Evolutionary conservation across 2,113 vertebrate species (phyloP).

Genomic region (Sprattus sprattus): DNA sequence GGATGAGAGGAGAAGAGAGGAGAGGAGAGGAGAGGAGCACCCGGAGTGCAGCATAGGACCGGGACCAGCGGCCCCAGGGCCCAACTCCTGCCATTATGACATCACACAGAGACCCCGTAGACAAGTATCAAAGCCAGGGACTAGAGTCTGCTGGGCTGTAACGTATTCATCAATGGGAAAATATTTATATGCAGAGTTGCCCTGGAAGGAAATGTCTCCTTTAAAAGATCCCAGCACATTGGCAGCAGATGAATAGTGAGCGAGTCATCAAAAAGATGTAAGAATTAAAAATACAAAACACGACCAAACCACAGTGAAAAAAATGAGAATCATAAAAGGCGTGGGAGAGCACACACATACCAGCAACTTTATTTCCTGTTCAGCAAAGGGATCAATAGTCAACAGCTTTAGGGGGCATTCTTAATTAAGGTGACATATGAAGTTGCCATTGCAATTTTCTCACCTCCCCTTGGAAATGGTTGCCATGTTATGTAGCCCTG

Average conservation of each 20-base stretch:
- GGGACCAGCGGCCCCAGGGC: conserved; percentile 61
- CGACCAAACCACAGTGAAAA: conserved; percentile 55
- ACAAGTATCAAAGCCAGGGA: conserved; percentile 67
- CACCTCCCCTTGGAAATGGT: not conserved
- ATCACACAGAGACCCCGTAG: conserved; percentile 65
- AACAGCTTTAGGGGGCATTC: conserved; percentile 67
- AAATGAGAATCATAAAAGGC: conserved; percentile 56
- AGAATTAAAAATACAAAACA: conserved; percentile 73
- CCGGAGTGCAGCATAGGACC: not conserved
- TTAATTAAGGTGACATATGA: conserved; percentile 79
- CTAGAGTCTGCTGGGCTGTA: conserved; percentile 42
- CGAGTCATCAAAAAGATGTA: conserved; percentile 69
- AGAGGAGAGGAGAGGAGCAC: not conserved
- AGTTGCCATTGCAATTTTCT: conserved; percentile 51
- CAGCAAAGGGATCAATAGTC: conserved; percentile 63
- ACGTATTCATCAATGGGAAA: conserved; percentile 77
- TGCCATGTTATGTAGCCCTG: not conserved
- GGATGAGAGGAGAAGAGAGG: not conserved
- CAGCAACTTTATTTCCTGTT: conserved; percentile 63
- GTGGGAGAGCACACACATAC: conserved; percentile 52
- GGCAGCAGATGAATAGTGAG: conserved; percentile 76
- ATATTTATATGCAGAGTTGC: conserved; percentile 73
- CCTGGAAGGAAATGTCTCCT: conserved; percentile 58
- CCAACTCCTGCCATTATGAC: conserved; percentile 63
- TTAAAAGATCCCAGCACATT: conserved; percentile 59